Percentiles rank a stretch among this genome's conserved stretches.
Conservation (phyloP, 1,140 invertebrate species). For the Stenopsyche tienmushanensis region DNA sequence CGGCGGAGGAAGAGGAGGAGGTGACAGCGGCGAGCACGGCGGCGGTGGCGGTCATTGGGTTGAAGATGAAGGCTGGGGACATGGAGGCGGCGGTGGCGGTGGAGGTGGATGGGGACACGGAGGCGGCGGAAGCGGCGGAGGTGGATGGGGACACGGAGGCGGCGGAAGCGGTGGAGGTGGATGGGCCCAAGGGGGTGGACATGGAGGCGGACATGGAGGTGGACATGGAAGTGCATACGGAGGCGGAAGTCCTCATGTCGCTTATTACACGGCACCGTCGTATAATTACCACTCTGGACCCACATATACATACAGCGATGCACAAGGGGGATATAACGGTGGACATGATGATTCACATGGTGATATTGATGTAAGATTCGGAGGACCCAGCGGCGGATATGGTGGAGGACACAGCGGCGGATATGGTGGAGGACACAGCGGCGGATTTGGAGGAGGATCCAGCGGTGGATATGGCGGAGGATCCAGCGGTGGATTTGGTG, state of each 20-base stretch:
- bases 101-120: neutral
- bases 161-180: constrained; percentile 5
- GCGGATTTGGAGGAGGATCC: neutral
- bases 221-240: constrained; percentile 10
- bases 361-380: too few relatives aligned
- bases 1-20: neutral
- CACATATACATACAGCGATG: neutral
- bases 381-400: neutral
- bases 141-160: neutral
- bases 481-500: neutral
- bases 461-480: neutral
- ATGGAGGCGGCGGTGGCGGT: constrained; percentile 6
- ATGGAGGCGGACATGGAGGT: constrained; percentile 7
- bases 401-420: neutral
- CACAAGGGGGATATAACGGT: neutral
- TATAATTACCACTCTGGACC: constrained; percentile 31
- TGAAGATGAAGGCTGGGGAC: neutral
- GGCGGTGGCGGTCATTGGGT: neutral
- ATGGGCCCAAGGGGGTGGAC: constrained; percentile 2
- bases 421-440: neutral
- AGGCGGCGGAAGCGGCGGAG: neutral
- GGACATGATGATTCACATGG: too few relatives aligned
- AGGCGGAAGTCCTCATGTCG: constrained; percentile 2
- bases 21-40: too few relatives aligned
- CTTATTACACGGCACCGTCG: constrained; percentile 21